phyloP scores from a whole-genome alignment of 2,113 vertebrate species.

The Maccullochella peelii region DNA sequence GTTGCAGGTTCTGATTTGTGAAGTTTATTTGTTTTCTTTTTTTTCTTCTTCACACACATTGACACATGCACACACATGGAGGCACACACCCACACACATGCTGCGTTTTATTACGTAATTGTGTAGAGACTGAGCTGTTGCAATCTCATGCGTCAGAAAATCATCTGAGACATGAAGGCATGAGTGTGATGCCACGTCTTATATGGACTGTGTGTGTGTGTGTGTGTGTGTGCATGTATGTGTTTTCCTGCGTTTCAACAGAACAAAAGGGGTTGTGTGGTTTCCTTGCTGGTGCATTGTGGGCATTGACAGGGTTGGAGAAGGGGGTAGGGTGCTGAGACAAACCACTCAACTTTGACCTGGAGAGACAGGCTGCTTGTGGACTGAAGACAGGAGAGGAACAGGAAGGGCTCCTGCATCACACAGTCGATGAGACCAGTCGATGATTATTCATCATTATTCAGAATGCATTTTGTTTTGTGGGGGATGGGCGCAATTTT shows the following conservation, averaged over 20 bases:
- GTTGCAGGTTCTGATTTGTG: slow-evolving; percentile 68
- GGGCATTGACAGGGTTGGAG: slow-evolving; percentile 58
- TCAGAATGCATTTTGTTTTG: slow-evolving; percentile 33
- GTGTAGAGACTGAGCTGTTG: slow-evolving; percentile 19
- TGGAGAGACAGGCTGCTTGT: slow-evolving; percentile 64
- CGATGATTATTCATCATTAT: slow-evolving; percentile 64
- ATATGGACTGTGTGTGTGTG: slow-evolving; percentile 13
- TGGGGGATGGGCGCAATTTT: slow-evolving; percentile 38
- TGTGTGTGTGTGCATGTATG: slow-evolving; percentile 28
- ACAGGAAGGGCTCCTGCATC: slow-evolving; percentile 61
- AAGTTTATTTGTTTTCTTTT: slow-evolving; percentile 13
- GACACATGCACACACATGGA: slow-evolving; percentile 9
- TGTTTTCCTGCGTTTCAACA: slow-evolving; percentile 66
- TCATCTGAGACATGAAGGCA: slow-evolving; percentile 18
- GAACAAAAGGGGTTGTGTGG: slow-evolving; percentile 76
- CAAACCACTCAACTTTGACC: slow-evolving; percentile 80
- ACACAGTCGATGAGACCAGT: slow-evolving; percentile 22
- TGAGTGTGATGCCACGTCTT: slow-evolving; percentile 35
- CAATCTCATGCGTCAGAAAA: slow-evolving; percentile 16
- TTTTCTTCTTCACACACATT: slow-evolving; percentile 2
- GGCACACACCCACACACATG: slow-evolving; percentile 12
- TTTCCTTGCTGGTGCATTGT: slow-evolving; percentile 78
- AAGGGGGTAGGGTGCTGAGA: slow-evolving; percentile 58
- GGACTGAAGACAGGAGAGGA: slow-evolving; percentile 64
- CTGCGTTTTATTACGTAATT: slow-evolving; percentile 45